Conservation (phyloP, 2,113 vertebrate species). For the Marmota monax region DNA sequence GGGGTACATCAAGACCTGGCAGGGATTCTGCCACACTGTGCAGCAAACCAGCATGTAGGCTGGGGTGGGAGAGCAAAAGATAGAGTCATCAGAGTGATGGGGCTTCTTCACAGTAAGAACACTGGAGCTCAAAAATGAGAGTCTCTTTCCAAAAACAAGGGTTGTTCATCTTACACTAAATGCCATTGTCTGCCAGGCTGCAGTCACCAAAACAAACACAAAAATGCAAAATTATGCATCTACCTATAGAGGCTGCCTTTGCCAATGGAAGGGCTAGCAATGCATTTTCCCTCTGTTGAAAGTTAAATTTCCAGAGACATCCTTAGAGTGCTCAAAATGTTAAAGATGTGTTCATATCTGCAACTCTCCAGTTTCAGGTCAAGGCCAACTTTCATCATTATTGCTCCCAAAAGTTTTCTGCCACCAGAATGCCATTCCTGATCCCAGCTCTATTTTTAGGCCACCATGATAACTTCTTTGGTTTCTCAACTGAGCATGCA, state of each 20-base stretch:
- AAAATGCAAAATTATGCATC: conserved; percentile 51
- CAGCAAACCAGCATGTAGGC: conserved; percentile 81
- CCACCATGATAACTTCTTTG: conserved; percentile 88
- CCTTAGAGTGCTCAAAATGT: conserved; percentile 83
- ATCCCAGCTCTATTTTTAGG: conserved; percentile 87
- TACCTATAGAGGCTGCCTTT: conserved; percentile 78
- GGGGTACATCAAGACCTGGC: conserved; percentile 83
- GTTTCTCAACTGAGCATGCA: conserved; percentile 90
- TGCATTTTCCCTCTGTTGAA: conserved; percentile 70
- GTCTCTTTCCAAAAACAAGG: conserved; percentile 83
- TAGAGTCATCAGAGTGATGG: conserved; percentile 81
- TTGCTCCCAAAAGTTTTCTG: conserved; percentile 83
- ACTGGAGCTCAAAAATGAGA: conserved; percentile 66
- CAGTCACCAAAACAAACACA: conserved; percentile 79
- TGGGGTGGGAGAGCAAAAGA: conserved; percentile 62
- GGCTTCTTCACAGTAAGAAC: conserved; percentile 79
- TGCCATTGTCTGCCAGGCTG: conserved; percentile 77
- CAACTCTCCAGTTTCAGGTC: conserved; percentile 81
- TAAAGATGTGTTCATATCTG: conserved; percentile 78
- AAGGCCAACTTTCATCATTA: conserved; percentile 77
- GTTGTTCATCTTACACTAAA: conserved; percentile 77
- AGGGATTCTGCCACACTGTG: conserved; percentile 86
- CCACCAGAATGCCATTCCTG: conserved; percentile 86
- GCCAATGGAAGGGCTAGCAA: conserved; percentile 86
- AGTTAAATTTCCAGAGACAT: conserved; percentile 76